Evolutionary conservation across 2,113 vertebrate genomes (phyloP).

Genomic region (Ptychochromis oligacanthus): DNA sequence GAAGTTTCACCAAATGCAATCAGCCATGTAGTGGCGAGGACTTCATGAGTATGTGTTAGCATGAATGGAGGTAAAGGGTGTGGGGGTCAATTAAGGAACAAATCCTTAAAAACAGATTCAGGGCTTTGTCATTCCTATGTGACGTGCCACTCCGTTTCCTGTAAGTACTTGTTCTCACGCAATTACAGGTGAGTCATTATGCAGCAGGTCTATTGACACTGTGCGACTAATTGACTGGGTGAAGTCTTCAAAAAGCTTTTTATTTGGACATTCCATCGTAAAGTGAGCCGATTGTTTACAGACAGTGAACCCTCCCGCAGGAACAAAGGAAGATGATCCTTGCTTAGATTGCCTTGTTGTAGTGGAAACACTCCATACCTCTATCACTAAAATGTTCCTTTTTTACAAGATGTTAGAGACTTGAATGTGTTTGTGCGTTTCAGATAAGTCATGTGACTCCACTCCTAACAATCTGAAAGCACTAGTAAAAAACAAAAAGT

Average conservation of each 20-base stretch:
- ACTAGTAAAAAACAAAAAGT: not conserved
- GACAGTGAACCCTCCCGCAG: constrained; percentile 62
- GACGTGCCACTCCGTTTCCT: constrained; percentile 67
- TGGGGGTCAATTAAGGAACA: constrained; percentile 55
- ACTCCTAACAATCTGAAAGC: not conserved
- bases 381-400: not conserved
- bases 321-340: constrained; percentile 69
- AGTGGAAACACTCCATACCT: constrained; percentile 35
- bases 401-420: constrained; percentile 24
- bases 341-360: constrained; percentile 38
- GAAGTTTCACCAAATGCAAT: not conserved
- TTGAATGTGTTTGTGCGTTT: not conserved
- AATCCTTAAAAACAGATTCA: constrained; percentile 61
- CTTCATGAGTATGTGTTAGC: constrained; percentile 25
- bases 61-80: not conserved
- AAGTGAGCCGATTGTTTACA: constrained; percentile 72
- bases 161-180: constrained; percentile 72
- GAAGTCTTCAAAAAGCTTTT: constrained; percentile 79
- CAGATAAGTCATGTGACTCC: constrained; percentile 12
- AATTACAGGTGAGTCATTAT: constrained; percentile 78
- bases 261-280: constrained; percentile 71
- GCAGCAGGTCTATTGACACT: constrained; percentile 72
- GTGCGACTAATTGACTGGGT: constrained; percentile 70
- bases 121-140: constrained; percentile 75
- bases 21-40: not conserved